These are phyloP conservation scores for Rhadinocentrus ornatus DNA, from an alignment of 2,797 vertebrate species.

Conservation along the genomic window DNA sequence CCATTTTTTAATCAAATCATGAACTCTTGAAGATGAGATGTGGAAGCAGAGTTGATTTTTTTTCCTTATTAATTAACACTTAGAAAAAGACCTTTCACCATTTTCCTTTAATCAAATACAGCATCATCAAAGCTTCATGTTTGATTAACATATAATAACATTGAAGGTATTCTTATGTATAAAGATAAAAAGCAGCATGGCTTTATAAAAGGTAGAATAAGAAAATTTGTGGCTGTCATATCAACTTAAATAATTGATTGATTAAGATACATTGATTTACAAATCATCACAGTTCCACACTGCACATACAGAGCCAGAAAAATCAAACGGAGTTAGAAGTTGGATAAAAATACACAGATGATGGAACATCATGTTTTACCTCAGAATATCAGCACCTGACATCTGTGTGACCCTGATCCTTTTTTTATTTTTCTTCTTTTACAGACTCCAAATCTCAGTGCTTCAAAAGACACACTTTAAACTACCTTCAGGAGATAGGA, in stretches of 20 bases:
- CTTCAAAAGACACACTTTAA: constrained; percentile 90
- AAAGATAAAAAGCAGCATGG: background rate
- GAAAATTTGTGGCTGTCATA: background rate
- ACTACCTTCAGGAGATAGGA: constrained; percentile 94
- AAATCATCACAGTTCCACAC: background rate
- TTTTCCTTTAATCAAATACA: background rate
- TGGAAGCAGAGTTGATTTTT: background rate
- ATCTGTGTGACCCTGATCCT: constrained; percentile 32
- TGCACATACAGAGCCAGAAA: background rate
- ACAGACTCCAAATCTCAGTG: constrained; percentile 82
- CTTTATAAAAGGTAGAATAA: background rate
- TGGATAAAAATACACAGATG: background rate
- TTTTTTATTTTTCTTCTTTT: constrained; percentile 32
- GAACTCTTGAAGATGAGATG: background rate
- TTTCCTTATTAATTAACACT: constrained; percentile 1
- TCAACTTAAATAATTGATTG: constrained; percentile 2
- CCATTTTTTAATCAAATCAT: constrained; percentile 1
- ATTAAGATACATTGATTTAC: background rate
- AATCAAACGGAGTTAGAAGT: background rate
- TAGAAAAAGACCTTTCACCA: background rate
- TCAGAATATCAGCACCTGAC: constrained; percentile 11
- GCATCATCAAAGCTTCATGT: background rate
- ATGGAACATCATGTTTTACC: background rate
- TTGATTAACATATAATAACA: background rate
- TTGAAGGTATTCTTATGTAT: background rate